phyloP scores from a whole-genome alignment of 2,888 invertebrate species.

The Anticlea derivata region DNA sequence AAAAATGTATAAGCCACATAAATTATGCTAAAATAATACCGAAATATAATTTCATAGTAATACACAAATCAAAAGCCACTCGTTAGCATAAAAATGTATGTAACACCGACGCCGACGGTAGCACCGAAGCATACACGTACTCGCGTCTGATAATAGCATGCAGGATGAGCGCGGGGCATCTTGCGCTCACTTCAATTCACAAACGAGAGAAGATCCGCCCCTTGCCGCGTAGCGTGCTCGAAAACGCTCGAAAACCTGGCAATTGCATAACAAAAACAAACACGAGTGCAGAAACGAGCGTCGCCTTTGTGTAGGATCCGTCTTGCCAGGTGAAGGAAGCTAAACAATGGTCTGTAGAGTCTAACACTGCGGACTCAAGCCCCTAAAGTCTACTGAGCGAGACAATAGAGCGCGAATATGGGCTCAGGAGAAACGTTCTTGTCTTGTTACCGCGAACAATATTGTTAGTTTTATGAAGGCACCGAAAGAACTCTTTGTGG shows the following conservation, averaged over 20 bases:
- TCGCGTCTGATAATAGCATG: slow-evolving; percentile 31
- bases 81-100: slow-evolving; percentile 21
- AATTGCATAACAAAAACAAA: slow-evolving; percentile 82
- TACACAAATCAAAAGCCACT: not conserved
- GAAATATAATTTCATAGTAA: not conserved
- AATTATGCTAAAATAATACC: no score
- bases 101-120: slow-evolving; percentile 14
- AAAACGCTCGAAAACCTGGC: slow-evolving; percentile 66
- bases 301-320: slow-evolving; percentile 74
- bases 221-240: slow-evolving; percentile 46
- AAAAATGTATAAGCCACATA: no score
- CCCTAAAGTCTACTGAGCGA: slow-evolving; percentile 75
- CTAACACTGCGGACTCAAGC: slow-evolving; percentile 68
- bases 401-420: slow-evolving; percentile 77
- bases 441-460: slow-evolving; percentile 79
- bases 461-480: slow-evolving; percentile 81
- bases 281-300: slow-evolving; percentile 73
- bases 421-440: slow-evolving; percentile 73
- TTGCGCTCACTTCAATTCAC: slow-evolving; percentile 60
- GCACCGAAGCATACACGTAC: slow-evolving; percentile 25
- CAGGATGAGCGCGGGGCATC: slow-evolving; percentile 26
- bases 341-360: slow-evolving; percentile 75
- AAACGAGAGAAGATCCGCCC: slow-evolving; percentile 62
- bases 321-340: slow-evolving; percentile 79
- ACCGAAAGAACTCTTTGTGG: slow-evolving; percentile 69